These are phyloP conservation scores for Tenthredo mesomela DNA, from an alignment of 2,888 invertebrate genomes.

Conservation along the genomic window DNA sequence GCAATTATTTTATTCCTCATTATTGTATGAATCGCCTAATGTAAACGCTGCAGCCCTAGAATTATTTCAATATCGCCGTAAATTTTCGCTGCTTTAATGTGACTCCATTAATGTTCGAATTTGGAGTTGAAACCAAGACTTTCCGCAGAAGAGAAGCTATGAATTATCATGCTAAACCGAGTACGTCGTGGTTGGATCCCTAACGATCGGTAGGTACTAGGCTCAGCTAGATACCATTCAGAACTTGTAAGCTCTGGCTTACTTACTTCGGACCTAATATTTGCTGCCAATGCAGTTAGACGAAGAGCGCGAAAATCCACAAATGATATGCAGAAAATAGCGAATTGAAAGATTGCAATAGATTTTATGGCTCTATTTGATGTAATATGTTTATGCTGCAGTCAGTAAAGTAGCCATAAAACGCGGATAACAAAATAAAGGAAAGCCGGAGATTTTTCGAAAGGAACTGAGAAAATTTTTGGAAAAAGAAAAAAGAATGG, in stretches of 20 bases:
- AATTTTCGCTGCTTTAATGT: constrained; percentile 7
- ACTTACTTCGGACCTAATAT: background rate
- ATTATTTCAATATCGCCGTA: constrained; percentile 17
- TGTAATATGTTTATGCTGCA: background rate
- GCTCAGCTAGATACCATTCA: constrained; percentile 26
- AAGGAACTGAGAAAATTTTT: background rate
- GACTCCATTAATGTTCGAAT: background rate
- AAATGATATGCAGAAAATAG: background rate
- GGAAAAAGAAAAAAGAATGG: background rate
- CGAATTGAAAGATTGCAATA: background rate
- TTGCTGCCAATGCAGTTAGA: background rate
- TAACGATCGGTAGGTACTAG: constrained; percentile 19
- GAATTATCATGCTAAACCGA: constrained; percentile 43
- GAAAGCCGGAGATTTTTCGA: background rate
- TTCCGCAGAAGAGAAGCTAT: constrained; percentile 9
- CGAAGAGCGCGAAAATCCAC: background rate
- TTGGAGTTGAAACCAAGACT: constrained; percentile 1
- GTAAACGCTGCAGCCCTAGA: background rate
- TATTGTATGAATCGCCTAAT: background rate
- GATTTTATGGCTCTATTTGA: background rate
- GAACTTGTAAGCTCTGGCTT: constrained; percentile 44
- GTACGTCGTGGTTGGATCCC: background rate
- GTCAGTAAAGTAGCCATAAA: background rate
- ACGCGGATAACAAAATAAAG: background rate
- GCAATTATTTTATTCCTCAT: background rate